Conservation (phyloP, 2,888 invertebrate genomes). For the Megaustenia siamemsis region DNA sequence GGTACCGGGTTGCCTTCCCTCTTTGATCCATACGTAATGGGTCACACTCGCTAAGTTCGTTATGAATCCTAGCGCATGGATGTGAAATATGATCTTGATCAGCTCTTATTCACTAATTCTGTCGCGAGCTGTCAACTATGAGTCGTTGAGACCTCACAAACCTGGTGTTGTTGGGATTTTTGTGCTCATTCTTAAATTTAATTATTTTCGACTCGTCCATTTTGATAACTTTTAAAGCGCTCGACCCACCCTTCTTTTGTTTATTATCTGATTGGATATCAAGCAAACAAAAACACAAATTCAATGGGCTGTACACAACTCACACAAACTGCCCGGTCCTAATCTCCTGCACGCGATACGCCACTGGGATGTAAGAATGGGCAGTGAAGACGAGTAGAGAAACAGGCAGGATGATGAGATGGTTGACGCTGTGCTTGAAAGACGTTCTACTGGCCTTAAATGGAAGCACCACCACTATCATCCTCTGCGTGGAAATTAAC, state of each 20-base stretch:
- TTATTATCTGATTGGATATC: too few species aligned
- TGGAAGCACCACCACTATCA: constrained; percentile 7
- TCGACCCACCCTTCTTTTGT: background rate
- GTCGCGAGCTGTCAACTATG: too few species aligned
- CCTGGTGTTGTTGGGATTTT: background rate
- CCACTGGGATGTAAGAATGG: background rate
- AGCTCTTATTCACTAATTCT: too few species aligned
- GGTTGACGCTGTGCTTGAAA: background rate
- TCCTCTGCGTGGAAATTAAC: background rate
- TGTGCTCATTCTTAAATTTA: background rate
- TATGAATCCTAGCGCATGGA: too few species aligned
- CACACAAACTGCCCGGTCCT: background rate
- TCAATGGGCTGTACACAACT: too few species aligned
- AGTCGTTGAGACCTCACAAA: too few species aligned
- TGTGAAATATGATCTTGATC: too few species aligned
- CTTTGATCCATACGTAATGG: too few species aligned
- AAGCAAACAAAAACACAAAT: too few species aligned
- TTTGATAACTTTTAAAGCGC: too few species aligned
- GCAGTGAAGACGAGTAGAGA: background rate
- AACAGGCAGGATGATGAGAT: background rate
- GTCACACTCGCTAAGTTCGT: too few species aligned
- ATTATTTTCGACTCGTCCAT: background rate
- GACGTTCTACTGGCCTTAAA: background rate
- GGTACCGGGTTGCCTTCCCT: too few species aligned
- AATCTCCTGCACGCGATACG: background rate